Percentiles rank a stretch among this genome's conserved stretches.
Evolutionary conservation across 2,113 vertebrate species (phyloP).

Genomic region (Pygoscelis antarcticus): DNA sequence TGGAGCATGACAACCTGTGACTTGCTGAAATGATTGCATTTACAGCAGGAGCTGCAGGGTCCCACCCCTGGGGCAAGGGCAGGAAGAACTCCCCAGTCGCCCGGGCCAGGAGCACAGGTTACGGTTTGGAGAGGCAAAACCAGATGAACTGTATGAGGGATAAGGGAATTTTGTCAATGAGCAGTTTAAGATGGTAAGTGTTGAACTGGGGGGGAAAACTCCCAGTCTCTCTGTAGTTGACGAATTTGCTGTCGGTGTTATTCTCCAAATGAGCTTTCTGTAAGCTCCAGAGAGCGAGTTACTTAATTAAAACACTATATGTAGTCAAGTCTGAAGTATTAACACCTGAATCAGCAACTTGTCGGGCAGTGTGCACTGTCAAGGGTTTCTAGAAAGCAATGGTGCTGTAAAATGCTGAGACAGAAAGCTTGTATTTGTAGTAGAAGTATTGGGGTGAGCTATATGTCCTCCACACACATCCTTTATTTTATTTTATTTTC

Average conservation of each 20-base stretch:
- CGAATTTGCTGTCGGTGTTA: neutral
- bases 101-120: neutral
- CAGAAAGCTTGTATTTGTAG: neutral
- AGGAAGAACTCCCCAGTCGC: neutral
- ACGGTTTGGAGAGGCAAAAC: neutral
- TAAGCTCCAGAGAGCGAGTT: neutral
- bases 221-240: neutral
- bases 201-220: neutral
- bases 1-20: neutral
- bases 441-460: neutral
- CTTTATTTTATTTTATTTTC: neutral
- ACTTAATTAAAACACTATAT: neutral
- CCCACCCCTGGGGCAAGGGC: neutral
- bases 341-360: neutral
- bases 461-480: neutral
- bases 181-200: neutral
- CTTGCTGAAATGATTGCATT: neutral
- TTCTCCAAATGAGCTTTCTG: neutral
- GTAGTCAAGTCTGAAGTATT: neutral
- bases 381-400: neutral
- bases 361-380: rapidly evolving
- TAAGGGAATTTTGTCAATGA: neutral
- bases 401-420: neutral
- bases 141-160: neutral
- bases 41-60: rapidly evolving